Evolutionary conservation across 1,140 invertebrate species (phyloP).

Genomic region (Neodiprion fabricii): DNA sequence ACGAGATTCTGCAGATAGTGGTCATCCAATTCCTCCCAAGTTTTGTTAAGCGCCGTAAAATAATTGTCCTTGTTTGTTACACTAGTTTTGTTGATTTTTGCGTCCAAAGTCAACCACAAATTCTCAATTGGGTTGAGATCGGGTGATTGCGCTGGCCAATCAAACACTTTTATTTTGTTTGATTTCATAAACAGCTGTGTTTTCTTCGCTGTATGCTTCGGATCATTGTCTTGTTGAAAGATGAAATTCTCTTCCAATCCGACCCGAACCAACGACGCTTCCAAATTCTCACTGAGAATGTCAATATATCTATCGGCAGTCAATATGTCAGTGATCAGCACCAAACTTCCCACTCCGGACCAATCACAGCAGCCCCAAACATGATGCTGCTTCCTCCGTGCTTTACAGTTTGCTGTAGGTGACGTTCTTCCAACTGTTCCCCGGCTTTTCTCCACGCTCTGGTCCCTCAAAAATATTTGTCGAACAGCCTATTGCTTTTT

Average conservation of each 20-base stretch:
- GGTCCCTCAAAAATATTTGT: no score
- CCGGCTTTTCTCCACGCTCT: no score
- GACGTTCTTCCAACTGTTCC: no score
- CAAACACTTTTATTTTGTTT: slow-evolving; percentile 29
- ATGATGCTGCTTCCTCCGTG: slow-evolving; percentile 22
- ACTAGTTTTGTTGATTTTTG: slow-evolving; percentile 19
- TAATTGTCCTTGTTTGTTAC: slow-evolving; percentile 20
- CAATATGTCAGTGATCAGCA: slow-evolving; percentile 43
- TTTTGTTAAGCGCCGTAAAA: slow-evolving; percentile 13
- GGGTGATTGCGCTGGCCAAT: slow-evolving; percentile 42
- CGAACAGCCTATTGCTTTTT: no score
- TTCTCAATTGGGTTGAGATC: slow-evolving; percentile 50
- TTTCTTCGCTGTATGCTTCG: slow-evolving; percentile 22
- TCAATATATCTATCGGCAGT: slow-evolving; percentile 12
- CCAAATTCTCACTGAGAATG: slow-evolving; percentile 27
- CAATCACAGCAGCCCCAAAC: slow-evolving; percentile 38
- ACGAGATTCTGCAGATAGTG: slow-evolving; percentile 27
- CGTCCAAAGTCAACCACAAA: slow-evolving; percentile 42
- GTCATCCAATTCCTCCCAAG: slow-evolving; percentile 20
- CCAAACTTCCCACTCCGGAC: slow-evolving; percentile 36
- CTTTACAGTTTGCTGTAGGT: slow-evolving; percentile 22
- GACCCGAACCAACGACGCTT: slow-evolving; percentile 13
- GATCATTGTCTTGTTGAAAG: slow-evolving; percentile 43
- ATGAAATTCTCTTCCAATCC: slow-evolving; percentile 18
- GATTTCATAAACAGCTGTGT: no score